phyloP scores from a whole-genome alignment of 2,888 invertebrate genomes.

The Melinaea marsaeus region DNA sequence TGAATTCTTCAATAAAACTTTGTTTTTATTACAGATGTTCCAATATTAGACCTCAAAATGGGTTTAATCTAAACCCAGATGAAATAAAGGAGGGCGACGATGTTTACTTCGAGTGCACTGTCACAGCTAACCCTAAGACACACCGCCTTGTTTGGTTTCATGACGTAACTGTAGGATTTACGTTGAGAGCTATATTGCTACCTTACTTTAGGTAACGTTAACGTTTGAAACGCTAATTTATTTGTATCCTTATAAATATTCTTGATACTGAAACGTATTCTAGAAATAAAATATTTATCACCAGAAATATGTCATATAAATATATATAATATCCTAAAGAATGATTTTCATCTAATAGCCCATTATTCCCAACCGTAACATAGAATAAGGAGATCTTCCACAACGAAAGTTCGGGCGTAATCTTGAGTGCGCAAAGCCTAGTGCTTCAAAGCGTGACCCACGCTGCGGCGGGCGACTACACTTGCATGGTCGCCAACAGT shows the following conservation, averaged over 20 bases:
- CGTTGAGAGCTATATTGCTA: background rate
- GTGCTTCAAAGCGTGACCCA: constrained; percentile 91
- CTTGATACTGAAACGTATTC: no score
- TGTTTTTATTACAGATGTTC: constrained; percentile 81
- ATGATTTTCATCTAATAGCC: no score
- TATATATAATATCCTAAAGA: no score
- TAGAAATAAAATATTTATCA: no score
- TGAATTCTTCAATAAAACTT: constrained; percentile 4
- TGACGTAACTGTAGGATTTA: constrained; percentile 59
- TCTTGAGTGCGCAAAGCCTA: constrained; percentile 90
- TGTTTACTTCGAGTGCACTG: constrained; percentile 92
- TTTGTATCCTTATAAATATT: background rate
- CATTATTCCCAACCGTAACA: constrained; percentile 4
- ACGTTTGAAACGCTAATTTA: background rate
- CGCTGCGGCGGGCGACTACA: constrained; percentile 91
- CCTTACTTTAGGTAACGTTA: no score
- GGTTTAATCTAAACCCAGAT: constrained; percentile 90
- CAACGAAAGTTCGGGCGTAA: constrained; percentile 88
- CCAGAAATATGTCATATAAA: no score
- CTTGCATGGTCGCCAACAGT: constrained; percentile 89
- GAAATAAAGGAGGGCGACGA: constrained; percentile 94
- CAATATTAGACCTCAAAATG: constrained; percentile 88
- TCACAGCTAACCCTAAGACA: constrained; percentile 89
- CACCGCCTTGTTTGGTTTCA: constrained; percentile 93
- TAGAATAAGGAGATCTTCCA: constrained; percentile 90